A percentile compares a stretch with the other conserved stretches of the same genome.
Conservation (phyloP, 2,797 vertebrate genomes). For the Crenichthys baileyi region DNA sequence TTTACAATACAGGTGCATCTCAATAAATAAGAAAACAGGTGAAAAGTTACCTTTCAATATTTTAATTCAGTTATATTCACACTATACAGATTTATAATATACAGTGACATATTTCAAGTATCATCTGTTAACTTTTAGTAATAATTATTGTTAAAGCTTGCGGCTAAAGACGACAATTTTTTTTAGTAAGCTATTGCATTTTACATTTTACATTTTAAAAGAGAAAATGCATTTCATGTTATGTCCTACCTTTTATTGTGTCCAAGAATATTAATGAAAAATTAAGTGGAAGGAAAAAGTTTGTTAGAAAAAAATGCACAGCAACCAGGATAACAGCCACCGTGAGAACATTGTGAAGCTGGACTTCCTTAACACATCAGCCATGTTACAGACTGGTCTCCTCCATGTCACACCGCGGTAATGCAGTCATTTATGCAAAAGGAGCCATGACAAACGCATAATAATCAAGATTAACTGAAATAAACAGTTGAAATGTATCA, state of each 20-base stretch:
- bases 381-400: neutral
- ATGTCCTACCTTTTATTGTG: neutral
- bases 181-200: too few relatives aligned
- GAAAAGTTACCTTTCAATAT: too few relatives aligned
- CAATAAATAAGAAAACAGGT: too few relatives aligned
- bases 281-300: neutral
- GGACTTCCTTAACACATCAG: neutral
- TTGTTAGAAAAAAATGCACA: neutral
- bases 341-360: neutral
- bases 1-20: neutral
- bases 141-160: too few relatives aligned
- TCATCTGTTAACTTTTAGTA: too few relatives aligned
- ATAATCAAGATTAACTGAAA: neutral
- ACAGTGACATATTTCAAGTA: too few relatives aligned
- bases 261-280: neutral
- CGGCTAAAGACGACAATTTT: too few relatives aligned
- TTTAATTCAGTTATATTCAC: too few relatives aligned
- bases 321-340: neutral
- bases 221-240: neutral
- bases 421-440: neutral
- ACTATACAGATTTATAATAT: too few relatives aligned
- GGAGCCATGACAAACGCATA: neutral
- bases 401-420: neutral
- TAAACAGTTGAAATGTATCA: neutral
- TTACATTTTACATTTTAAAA: too few relatives aligned